Percentiles rank a stretch among this genome's conserved stretches.
These are phyloP conservation scores for Phymorhynchus buccinoides DNA, from an alignment of 1,140 invertebrate species.

Conservation along the genomic window DNA sequence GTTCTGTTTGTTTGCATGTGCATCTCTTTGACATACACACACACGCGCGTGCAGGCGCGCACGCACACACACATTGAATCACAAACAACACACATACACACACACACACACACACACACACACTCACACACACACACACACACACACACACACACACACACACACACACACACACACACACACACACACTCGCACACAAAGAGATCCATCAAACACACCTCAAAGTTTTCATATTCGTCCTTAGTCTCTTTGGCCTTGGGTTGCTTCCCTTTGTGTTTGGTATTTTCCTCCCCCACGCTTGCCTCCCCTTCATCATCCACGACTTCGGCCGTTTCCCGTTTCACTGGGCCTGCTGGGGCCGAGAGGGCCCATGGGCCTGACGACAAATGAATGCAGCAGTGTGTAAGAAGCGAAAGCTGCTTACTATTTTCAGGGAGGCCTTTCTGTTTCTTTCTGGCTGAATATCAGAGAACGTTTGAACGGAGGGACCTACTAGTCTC, in stretches of 20 bases:
- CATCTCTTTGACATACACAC: too few species aligned
- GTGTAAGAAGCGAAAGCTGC: too few species aligned
- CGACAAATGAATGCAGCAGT: too few species aligned
- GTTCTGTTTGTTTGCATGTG: too few species aligned
- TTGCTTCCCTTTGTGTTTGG: background rate
- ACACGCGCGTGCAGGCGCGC: too few species aligned
- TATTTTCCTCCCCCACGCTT: background rate
- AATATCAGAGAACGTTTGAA: too few species aligned
- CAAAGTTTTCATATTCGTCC: constrained; percentile 24
- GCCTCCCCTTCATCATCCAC: constrained; percentile 1
- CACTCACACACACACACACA: background rate
- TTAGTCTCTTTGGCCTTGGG: background rate
- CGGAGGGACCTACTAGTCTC: too few species aligned
- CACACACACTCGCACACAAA: background rate
- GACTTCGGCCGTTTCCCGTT: background rate
- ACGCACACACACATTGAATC: too few species aligned
- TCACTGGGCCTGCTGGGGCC: background rate
- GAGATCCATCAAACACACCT: background rate
- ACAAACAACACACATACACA: background rate
- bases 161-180: background rate
- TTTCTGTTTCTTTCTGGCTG: too few species aligned
- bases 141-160: too few species aligned
- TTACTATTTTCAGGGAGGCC: too few species aligned
- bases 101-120: constrained; percentile 4
- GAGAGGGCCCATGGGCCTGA: background rate